Conservation (phyloP, 2,888 invertebrate genomes). For the Chaitophorus viminalis region DNA sequence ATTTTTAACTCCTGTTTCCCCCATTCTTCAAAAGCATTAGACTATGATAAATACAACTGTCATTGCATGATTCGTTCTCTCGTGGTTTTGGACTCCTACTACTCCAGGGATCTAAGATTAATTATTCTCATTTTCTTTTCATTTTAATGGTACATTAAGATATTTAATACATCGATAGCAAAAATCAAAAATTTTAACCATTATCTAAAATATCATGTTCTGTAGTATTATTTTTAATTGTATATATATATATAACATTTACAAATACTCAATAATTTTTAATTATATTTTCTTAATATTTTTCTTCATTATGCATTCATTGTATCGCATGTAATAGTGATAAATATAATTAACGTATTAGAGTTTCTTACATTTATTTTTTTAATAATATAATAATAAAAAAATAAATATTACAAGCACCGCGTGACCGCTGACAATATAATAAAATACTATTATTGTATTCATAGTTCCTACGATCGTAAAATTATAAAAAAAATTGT, state of each 20-base stretch:
- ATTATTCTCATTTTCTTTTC: slow-evolving; percentile 8
- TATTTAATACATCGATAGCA: neutral
- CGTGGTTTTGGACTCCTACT: slow-evolving; percentile 2
- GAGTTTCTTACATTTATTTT: neutral
- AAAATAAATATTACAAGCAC: neutral
- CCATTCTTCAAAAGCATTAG: slow-evolving; percentile 15
- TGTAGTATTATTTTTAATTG: no score
- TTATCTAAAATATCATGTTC: neutral
- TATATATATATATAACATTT: neutral
- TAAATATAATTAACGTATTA: neutral
- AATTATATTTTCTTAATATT: no score
- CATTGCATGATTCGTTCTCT: slow-evolving; percentile 33
- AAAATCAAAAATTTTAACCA: neutral
- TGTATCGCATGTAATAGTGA: neutral
- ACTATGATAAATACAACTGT: slow-evolving; percentile 55
- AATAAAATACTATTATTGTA: neutral
- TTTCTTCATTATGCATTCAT: neutral
- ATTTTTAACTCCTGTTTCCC: slow-evolving; percentile 36
- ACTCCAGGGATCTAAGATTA: neutral
- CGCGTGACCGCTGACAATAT: neutral
- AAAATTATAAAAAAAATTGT: neutral
- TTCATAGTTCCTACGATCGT: neutral
- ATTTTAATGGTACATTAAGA: slow-evolving; percentile 14
- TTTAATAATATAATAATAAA: no score
- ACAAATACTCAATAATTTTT: no score